phyloP scores from a whole-genome alignment of 2,797 vertebrate species.

The Pempheris klunzingeri region DNA sequence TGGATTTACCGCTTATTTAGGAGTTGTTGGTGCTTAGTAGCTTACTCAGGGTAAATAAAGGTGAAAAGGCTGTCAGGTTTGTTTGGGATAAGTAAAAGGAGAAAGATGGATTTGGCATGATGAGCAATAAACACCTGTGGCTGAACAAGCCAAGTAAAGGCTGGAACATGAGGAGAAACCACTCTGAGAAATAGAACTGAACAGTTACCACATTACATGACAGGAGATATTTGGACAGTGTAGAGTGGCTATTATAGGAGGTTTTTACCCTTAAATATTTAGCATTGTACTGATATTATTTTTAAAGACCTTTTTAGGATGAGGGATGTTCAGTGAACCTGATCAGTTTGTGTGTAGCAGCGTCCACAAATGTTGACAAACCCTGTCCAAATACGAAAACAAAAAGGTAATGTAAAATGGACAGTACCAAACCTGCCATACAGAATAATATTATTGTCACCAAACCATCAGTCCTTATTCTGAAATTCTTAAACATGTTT shows the following conservation, averaged over 20 bases:
- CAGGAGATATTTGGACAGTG: background rate
- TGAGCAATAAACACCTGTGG: background rate
- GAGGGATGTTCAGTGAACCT: background rate
- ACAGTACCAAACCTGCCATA: no score
- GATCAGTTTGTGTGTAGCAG: no score
- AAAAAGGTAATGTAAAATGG: no score
- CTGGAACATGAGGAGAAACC: background rate
- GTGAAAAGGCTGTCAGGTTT: constrained; percentile 14
- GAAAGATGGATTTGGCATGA: background rate
- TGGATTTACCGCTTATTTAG: constrained; percentile 29
- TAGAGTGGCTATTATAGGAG: no score
- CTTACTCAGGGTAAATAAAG: constrained; percentile 4
- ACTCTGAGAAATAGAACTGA: background rate
- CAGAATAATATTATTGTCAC: no score
- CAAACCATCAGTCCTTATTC: no score
- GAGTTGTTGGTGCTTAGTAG: constrained; percentile 13
- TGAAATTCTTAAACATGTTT: no score
- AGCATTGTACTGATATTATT: background rate
- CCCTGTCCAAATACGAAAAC: background rate
- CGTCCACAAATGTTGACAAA: background rate
- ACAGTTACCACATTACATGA: no score
- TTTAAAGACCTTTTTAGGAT: background rate
- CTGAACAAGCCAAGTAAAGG: constrained; percentile 13
- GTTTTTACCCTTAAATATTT: background rate
- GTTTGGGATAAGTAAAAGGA: constrained; percentile 20